Evolutionary conservation across 2,113 vertebrate genomes (phyloP), one percentile per base, ranked within the genome.

Genomic region (Bathybates hornii): DNA sequence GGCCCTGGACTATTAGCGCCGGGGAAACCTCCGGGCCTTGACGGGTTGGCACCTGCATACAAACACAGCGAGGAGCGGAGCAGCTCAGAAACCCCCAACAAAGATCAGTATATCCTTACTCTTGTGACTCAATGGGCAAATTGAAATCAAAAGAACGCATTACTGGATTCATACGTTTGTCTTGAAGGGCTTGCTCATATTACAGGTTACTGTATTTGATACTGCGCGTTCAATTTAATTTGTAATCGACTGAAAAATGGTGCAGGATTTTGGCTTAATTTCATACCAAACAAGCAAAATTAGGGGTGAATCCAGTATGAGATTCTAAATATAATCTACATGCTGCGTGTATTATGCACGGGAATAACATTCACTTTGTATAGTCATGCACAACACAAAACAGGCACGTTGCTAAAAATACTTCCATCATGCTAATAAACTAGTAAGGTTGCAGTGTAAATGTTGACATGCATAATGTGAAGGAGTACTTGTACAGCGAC

Each of bases 1-100:
- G 99, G 98, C 86, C 99, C 99, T 82, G 99, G 99, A 96, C 98
- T 99, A 97, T 98, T 99, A 94, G 98, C 97, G 86, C 98, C 98
- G 9, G 97, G 98, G 94, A 99, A 99, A 87, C 97, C 98, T 95
- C 98, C 98, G 41, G 98, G 98, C 94, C 98, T 98, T 82, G 98
- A 97, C 16, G 97, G 97, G 96, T 97, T 99, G 97, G 97, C 96
- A 96, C 98, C 98, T 99, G 97, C 97, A 96, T 88, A 97, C 95
- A 97, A 92, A 95, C 92, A 96, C 91, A 95, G 94, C 95, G 96
- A 96, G 96, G 96, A 96, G 97, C 96, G 93, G 96, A 89, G 88
- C 86, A 81, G 92, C 87, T 95, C 32, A 94, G 93, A 92, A 89
- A 83, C 76, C 89, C 36, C 43, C 87, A 10, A 36, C 21, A 96